phyloP scores from a whole-genome alignment of 1,140 invertebrate species.

The Drosophila repleta region DNA sequence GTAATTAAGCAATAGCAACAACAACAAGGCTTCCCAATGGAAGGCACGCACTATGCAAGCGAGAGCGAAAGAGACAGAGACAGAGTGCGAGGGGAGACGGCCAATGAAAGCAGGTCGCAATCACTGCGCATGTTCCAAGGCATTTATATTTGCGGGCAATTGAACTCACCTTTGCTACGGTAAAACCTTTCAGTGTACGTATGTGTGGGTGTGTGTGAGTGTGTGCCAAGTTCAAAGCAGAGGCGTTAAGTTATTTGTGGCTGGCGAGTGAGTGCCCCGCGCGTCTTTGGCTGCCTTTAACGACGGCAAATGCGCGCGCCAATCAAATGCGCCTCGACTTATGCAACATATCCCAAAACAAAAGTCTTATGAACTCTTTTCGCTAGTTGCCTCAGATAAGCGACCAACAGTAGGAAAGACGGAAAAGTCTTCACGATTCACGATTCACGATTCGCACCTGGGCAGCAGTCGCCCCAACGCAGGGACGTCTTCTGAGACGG shows the following conservation, averaged over 20 bases:
- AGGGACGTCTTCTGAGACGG: slow-evolving; percentile 97
- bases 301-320: slow-evolving; percentile 76
- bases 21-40: slow-evolving; percentile 3
- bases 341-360: slow-evolving; percentile 69
- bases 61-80: too few relatives aligned
- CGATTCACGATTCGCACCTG: not conserved
- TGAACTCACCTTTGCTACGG: slow-evolving; percentile 67
- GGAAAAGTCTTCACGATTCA: not conserved
- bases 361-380: slow-evolving; percentile 6
- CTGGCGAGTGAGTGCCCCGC: slow-evolving; percentile 7
- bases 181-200: slow-evolving; percentile 18
- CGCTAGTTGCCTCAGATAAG: too few relatives aligned
- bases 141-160: slow-evolving; percentile 66
- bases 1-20: slow-evolving; percentile 41
- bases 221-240: slow-evolving; percentile 69
- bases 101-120: slow-evolving; percentile 15
- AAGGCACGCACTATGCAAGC: not conserved
- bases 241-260: slow-evolving; percentile 52
- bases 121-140: slow-evolving; percentile 65
- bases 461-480: slow-evolving; percentile 96
- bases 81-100: too few relatives aligned
- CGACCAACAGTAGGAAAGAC: slow-evolving; percentile 36
- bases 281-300: slow-evolving; percentile 27
- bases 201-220: not conserved
- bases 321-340: slow-evolving; percentile 76